These are phyloP conservation scores for Plodia interpunctella DNA, from an alignment of 1,140 invertebrate genomes.

Conservation along the genomic window DNA sequence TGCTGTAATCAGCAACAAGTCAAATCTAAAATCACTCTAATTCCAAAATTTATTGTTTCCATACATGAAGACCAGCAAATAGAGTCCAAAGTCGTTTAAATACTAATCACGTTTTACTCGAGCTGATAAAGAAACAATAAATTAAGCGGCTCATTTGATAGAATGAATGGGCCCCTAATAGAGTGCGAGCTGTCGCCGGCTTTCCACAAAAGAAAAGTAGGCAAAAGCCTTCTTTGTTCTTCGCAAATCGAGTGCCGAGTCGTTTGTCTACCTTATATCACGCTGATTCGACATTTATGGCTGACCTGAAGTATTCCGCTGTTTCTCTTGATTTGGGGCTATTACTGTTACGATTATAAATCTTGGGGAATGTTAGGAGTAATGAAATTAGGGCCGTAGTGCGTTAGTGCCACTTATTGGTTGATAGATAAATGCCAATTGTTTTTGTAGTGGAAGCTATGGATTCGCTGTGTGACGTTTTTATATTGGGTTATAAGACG, in stretches of 20 bases:
- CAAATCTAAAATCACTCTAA: too few species aligned
- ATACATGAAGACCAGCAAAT: background rate
- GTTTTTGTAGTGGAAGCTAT: background rate
- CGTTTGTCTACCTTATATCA: conserved; percentile 70
- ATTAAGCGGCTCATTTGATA: conserved; percentile 68
- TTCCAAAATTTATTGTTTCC: too few species aligned
- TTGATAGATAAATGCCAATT: conserved; percentile 1
- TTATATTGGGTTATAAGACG: too few species aligned
- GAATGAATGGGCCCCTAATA: conserved; percentile 66
- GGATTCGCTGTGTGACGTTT: too few species aligned
- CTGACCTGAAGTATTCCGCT: conserved; percentile 29
- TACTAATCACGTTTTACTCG: conserved; percentile 28
- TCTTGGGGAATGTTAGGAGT: conserved; percentile 7
- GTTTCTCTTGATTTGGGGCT: conserved; percentile 41
- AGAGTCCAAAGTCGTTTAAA: conserved; percentile 5
- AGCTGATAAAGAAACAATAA: conserved; percentile 57
- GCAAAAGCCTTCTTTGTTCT: conserved; percentile 61
- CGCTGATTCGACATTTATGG: conserved; percentile 70
- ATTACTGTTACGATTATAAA: conserved; percentile 17
- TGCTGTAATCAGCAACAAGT: too few species aligned
- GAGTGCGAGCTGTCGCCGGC: conserved; percentile 58
- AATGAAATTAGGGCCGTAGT: background rate
- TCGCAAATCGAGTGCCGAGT: conserved; percentile 63
- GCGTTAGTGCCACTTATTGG: background rate
- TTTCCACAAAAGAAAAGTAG: conserved; percentile 64